These are phyloP conservation scores for Tribolium freemani DNA, from an alignment of 2,888 invertebrate genomes.

Conservation along the genomic window DNA sequence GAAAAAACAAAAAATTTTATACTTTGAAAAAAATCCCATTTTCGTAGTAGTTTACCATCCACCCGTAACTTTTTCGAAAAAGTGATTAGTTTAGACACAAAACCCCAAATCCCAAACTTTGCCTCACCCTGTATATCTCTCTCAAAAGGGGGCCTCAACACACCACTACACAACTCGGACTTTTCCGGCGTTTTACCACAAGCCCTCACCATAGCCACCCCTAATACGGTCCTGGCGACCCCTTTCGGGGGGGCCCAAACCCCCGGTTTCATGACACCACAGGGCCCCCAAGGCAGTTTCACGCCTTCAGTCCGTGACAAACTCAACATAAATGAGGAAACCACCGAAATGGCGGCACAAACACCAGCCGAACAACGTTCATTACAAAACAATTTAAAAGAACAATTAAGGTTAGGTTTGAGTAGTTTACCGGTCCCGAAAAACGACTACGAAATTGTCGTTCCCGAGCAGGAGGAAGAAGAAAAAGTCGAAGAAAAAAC, in stretches of 20 bases:
- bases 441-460: conserved; percentile 99
- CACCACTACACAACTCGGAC: conserved; percentile 91
- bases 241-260: conserved; percentile 80
- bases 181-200: conserved; percentile 88
- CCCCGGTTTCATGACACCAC: conserved; percentile 71
- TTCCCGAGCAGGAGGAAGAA: conserved; percentile 85
- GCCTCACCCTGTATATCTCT: too few relatives aligned
- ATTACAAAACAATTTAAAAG: conserved; percentile 71
- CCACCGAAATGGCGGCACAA: conserved; percentile 77
- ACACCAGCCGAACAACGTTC: conserved; percentile 72
- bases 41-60: too few relatives aligned
- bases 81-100: too few relatives aligned
- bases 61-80: too few relatives aligned
- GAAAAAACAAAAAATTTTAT: too few relatives aligned
- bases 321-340: conserved; percentile 94
- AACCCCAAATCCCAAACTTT: too few relatives aligned
- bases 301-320: conserved; percentile 91
- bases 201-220: conserved; percentile 80
- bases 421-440: conserved; percentile 89
- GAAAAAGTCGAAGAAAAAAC: conserved; percentile 65
- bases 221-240: conserved; percentile 91
- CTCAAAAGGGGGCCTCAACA: conserved; percentile 86
- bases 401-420: conserved; percentile 83
- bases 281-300: conserved; percentile 60
- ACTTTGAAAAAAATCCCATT: too few relatives aligned